phyloP scores from a whole-genome alignment of 2,888 invertebrate genomes.

The Chloroclysta siterata region DNA sequence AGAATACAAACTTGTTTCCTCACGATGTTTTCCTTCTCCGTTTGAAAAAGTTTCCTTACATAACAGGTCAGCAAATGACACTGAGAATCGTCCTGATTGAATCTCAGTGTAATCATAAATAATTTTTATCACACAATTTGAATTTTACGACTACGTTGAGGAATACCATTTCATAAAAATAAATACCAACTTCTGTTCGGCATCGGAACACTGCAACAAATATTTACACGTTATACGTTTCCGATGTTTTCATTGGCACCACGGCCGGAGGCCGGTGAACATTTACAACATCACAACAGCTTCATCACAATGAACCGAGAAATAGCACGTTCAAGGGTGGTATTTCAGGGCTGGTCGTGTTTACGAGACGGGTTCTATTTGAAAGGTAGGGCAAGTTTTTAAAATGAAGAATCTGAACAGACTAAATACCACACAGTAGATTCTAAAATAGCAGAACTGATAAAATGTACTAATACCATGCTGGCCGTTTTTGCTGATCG shows the following conservation, averaged over 20 bases:
- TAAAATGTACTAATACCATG: too few species aligned
- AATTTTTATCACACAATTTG: neutral
- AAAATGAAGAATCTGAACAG: too few species aligned
- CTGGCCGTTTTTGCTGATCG: too few species aligned
- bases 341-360: constrained; percentile 10
- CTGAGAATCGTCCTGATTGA: neutral
- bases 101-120: neutral
- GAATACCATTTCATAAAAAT: neutral
- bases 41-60: too few species aligned
- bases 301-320: constrained; percentile 11
- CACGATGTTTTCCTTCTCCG: too few species aligned
- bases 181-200: constrained; percentile 9
- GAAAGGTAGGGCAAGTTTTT: neutral
- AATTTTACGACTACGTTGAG: neutral
- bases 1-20: too few species aligned
- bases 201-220: constrained; percentile 14
- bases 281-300: constrained; percentile 9
- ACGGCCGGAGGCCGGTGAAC: neutral
- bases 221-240: constrained; percentile 18
- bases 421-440: too few species aligned
- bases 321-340: constrained; percentile 13
- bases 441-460: too few species aligned
- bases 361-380: neutral
- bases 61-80: neutral
- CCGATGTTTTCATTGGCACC: constrained; percentile 25